Evolutionary conservation across 2,797 vertebrate genomes (phyloP).

Genomic region (Anguilla anguilla): DNA sequence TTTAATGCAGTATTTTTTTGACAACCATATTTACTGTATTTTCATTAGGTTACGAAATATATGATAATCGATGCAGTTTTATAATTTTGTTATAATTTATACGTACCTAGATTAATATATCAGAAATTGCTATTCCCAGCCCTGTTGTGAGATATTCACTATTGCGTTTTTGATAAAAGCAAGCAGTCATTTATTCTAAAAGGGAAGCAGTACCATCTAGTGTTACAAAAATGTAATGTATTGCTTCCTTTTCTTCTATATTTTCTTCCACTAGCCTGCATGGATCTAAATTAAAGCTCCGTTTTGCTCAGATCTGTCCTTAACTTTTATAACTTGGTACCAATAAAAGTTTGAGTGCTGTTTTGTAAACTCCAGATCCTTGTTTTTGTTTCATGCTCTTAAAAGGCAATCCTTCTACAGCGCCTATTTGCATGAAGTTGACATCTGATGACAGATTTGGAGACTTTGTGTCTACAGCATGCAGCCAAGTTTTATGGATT

Average conservation of each 20-base stretch:
- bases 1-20: no score
- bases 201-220: slow-evolving; percentile 7
- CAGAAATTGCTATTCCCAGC: not conserved
- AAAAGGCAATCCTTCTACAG: not conserved
- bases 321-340: not conserved
- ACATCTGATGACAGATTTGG: not conserved
- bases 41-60: no score
- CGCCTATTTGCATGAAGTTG: not conserved
- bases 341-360: not conserved
- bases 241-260: not conserved
- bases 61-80: no score
- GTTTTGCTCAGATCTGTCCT: not conserved
- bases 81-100: not conserved
- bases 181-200: not conserved
- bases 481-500: not conserved
- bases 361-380: not conserved
- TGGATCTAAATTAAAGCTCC: not conserved
- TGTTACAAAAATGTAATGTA: not conserved
- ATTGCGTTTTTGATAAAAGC: not conserved
- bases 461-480: not conserved
- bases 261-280: not conserved
- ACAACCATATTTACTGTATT: no score
- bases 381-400: not conserved
- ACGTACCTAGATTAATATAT: not conserved
- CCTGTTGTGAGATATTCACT: not conserved